Evolutionary conservation across 2,888 invertebrate genomes (phyloP), one percentile per base, ranked within the genome.

Genomic region (Tipula lateralis): DNA sequence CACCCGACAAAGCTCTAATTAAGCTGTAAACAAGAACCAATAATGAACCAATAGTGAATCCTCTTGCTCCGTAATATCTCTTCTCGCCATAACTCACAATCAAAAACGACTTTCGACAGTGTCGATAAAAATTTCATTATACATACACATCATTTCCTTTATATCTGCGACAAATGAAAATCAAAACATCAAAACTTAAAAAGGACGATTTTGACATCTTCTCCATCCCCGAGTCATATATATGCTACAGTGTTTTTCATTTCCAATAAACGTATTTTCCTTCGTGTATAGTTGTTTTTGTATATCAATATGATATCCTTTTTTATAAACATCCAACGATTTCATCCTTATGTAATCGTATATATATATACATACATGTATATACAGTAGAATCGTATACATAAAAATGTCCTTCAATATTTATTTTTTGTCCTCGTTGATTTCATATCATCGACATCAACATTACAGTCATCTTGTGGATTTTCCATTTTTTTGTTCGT

Each of bases 401-500:
- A 66, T 24, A 66, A 24, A 32, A 66, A 24, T 66, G 66, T 66
- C 66, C 66, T 66, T 66, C 66, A 66, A 66, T 12, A 9, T 66
- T 66, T 66, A 9, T 24, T 66, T 66, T 66, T 66, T 44, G 1
- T 66, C 24, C 24, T 66, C 24, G 66, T 19, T 66, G 2, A 66
- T 66, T 66, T 66, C 24, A 66, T 66, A 66, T 66, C 66, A 66
- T 66, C 66, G 66, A 66, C 66, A 66, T 66, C 66, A 66, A 66
- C 66, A 66, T 66, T 66, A 66, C 66, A 66, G 66, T 66, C 66
- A 66, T 66, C 66, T 66, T 66, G 66, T 66, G 66, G 66, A 66
- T 66, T 66, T 66, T 66, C 66, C 66, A 24, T 7, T 66, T 44
- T 44, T 50, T 50, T 16, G n/a, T 50, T 50, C 16, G n/a, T n/a